These are phyloP conservation scores for Lamellibrachia satsuma DNA, from an alignment of 2,888 invertebrate species.

Conservation along the genomic window DNA sequence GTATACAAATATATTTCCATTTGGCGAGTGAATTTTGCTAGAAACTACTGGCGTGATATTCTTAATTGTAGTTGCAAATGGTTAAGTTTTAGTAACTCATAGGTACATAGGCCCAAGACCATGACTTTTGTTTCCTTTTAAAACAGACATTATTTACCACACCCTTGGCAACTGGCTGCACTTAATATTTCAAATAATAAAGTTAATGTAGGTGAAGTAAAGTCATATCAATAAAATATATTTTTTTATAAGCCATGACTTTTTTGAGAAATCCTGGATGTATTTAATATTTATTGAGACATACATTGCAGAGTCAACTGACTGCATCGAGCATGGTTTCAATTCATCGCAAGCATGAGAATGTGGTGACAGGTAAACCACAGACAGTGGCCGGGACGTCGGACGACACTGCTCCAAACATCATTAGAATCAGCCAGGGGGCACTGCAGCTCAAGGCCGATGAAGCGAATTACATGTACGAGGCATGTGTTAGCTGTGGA, in stretches of 20 bases:
- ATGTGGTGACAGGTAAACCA: not conserved
- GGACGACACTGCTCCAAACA: not conserved
- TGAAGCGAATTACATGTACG: conserved; percentile 24
- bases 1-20: too few species aligned
- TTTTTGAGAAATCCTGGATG: not conserved
- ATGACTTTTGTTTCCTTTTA: too few species aligned
- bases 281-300: not conserved
- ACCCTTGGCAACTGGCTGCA: too few species aligned
- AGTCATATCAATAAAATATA: not conserved
- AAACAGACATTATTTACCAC: too few species aligned
- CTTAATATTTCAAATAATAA: too few species aligned
- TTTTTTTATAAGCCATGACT: too few species aligned
- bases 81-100: too few species aligned
- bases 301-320: not conserved
- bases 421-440: not conserved
- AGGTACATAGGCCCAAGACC: too few species aligned
- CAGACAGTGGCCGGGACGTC: not conserved
- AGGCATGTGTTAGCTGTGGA: conserved; percentile 25
- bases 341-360: conserved; percentile 20
- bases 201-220: not conserved
- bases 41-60: too few species aligned
- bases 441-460: conserved; percentile 22
- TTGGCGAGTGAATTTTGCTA: too few species aligned
- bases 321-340: conserved; percentile 17
- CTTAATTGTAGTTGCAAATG: too few species aligned